Conservation (phyloP, 2,888 invertebrate genomes). For the Ptilodon capucinus region DNA sequence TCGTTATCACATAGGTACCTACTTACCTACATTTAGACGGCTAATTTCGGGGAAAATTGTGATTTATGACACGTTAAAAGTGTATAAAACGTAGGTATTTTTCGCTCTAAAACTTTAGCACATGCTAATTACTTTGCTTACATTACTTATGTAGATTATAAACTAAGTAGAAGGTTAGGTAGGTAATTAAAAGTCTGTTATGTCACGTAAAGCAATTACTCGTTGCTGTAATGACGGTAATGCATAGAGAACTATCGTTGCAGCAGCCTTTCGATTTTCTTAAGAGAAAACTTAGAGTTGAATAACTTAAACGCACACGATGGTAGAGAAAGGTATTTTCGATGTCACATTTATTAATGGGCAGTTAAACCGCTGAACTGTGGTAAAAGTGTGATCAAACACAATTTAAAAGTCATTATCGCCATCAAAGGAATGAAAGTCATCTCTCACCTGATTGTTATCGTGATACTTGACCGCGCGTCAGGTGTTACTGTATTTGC, state of each 20-base stretch:
- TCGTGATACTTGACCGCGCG: conserved; percentile 32
- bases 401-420: conserved; percentile 36
- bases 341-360: conserved; percentile 35
- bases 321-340: conserved; percentile 18
- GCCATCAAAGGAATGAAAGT: conserved; percentile 44
- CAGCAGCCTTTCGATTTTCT: conserved; percentile 24
- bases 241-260: conserved; percentile 28
- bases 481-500: conserved; percentile 24
- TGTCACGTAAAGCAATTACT: conserved; percentile 57
- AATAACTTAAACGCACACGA: conserved; percentile 10
- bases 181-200: conserved; percentile 57
- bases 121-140: not conserved
- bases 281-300: conserved; percentile 20
- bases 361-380: conserved; percentile 26
- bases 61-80: conserved; percentile 9
- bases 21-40: conserved; percentile 12
- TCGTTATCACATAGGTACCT: conserved; percentile 17
- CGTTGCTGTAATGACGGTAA: conserved; percentile 41
- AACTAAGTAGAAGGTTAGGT: conserved; percentile 31
- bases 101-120: no score
- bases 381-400: conserved; percentile 37
- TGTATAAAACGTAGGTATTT: no score
- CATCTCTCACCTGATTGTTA: conserved; percentile 43
- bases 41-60: conserved; percentile 19
- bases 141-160: conserved; percentile 39